Base-by-base conservation (phyloP, 2,113 vertebrate genomes). In the Strix uralensis region DNA sequence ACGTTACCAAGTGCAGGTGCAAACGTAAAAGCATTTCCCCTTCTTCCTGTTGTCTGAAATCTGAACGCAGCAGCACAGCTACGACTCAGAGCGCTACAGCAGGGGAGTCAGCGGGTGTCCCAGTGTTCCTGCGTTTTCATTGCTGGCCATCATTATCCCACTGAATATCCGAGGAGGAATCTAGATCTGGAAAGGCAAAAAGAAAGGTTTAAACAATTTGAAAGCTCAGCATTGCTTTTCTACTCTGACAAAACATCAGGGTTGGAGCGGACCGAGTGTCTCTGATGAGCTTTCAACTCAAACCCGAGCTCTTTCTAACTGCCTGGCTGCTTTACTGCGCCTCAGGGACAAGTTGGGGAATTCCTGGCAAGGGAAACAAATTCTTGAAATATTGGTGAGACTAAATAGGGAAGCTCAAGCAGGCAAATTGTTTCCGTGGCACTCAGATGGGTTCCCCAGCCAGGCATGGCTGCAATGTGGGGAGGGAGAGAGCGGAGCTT, bases 1-100 rank as follows among this genome's bases (percentile, higher is more conserved):
- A 72, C 6, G 19, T 92, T 63, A 88, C 91, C 92, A 94, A 98
- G 98, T 97, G 97, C 97, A 97, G 94, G 97, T 97, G 98, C 96
- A 88, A 94, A 93, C 89, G 40, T 13, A 79, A 70, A 98, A 96
- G 84, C 75, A 0, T 51, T 59, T 88, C 55, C 72, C 22, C 57
- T 30, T 23, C 51, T 75, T 84, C 70, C 59, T 4, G 2, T 10
- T 32, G 52, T 18, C n/a, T 36, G 65, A 46, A 55, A 47, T 9
- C 36, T 7, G 34, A 11, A 13, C 3, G 5, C 1, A 5, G 78
- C 70, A 80, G 86, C 58, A 14, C 38, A 44, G 75, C 81, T 5
- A 12, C 51, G 20, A 46, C 40, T 47, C 29, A 1, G 46, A 25
- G 66, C 16, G 11, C 22, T 36, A 20, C 36, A 11, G 62, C 40